A percentile compares a stretch with the other conserved stretches of the same genome.
Conservation (phyloP, 2,797 vertebrate species). For the Hafferia zeledoni region DNA sequence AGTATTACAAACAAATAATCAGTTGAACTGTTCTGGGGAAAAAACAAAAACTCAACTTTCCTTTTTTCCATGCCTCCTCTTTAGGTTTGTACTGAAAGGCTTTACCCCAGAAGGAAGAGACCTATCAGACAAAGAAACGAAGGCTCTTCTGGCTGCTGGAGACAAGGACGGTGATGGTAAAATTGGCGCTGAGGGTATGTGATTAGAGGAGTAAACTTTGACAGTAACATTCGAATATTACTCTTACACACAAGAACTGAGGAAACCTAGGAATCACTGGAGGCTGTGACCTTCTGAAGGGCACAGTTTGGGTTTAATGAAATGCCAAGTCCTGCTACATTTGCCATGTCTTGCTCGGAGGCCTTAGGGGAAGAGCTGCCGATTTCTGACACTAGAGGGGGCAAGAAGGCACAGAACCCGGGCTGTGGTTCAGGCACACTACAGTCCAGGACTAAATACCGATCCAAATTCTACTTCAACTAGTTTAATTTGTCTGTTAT, state of each 20-base stretch:
- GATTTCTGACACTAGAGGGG: slow-evolving; percentile 53
- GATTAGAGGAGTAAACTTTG: background rate
- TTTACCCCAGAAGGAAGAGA: slow-evolving; percentile 89
- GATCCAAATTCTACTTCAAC: background rate
- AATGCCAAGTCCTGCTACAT: background rate
- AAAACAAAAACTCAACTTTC: background rate
- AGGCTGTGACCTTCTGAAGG: slow-evolving; percentile 44
- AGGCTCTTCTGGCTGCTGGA: slow-evolving; percentile 87
- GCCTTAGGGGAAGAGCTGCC: background rate
- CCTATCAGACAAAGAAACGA: slow-evolving; percentile 90
- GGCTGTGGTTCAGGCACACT: background rate
- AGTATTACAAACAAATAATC: background rate
- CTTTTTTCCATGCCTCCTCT: background rate
- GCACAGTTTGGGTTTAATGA: background rate
- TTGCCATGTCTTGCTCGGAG: background rate
- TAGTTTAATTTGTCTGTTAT: background rate
- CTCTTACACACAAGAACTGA: background rate
- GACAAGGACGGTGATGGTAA: slow-evolving; percentile 97
- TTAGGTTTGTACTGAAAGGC: slow-evolving; percentile 88
- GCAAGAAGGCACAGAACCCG: background rate
- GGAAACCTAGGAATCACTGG: background rate
- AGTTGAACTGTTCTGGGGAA: background rate
- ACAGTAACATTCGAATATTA: background rate
- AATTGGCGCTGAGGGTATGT: slow-evolving; percentile 92
- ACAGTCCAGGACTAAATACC: background rate